A percentile compares a stretch with the other conserved stretches of the same genome.
phyloP scores from a whole-genome alignment of 2,113 vertebrate species.

The Eptesicus fuscus region DNA sequence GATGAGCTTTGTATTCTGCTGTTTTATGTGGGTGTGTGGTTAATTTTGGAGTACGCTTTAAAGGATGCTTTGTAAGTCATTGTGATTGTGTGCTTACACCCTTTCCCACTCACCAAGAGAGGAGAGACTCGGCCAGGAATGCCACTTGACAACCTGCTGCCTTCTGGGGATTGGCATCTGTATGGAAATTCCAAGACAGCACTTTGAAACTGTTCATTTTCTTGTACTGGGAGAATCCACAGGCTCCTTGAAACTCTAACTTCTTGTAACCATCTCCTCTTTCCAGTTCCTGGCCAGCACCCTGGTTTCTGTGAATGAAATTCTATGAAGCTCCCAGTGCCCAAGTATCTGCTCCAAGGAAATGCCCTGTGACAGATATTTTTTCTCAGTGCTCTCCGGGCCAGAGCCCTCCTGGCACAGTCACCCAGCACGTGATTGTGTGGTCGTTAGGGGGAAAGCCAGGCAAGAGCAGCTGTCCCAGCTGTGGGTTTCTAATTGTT shows the following conservation, averaged over 20 bases:
- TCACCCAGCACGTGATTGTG: neutral
- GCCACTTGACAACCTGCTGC: neutral
- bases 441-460: neutral
- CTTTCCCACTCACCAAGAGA: neutral
- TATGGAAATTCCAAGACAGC: neutral
- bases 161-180: neutral
- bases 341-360: constrained; percentile 12
- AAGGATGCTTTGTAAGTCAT: neutral
- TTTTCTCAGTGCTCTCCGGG: constrained; percentile 26
- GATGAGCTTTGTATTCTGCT: neutral
- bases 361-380: constrained; percentile 5
- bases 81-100: neutral
- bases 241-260: neutral
- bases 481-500: neutral
- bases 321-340: constrained; percentile 2
- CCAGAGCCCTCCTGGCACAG: neutral
- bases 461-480: neutral
- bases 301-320: neutral
- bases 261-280: neutral
- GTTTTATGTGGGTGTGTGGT: neutral
- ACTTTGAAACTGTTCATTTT: neutral
- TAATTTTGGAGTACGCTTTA: neutral
- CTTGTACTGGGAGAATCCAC: neutral
- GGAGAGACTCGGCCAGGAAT: neutral
- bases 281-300: neutral